Conservation (phyloP, 2,888 invertebrate species). For the Punctoribates punctum region DNA sequence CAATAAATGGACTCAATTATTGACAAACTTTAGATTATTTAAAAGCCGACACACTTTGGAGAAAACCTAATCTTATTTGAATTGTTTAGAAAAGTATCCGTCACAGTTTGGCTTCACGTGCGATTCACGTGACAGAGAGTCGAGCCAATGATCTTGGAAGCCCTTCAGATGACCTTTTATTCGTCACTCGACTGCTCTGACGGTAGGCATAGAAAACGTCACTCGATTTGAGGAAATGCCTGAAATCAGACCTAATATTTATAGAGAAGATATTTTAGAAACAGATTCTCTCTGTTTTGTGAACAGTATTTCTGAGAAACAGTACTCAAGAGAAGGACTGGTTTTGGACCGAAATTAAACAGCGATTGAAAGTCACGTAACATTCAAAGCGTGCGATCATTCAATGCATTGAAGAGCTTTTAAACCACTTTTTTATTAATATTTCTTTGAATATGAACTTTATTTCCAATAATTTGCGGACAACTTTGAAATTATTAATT, state of each 20-base stretch:
- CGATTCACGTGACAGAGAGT: not conserved
- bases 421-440: too few relatives aligned
- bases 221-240: not conserved
- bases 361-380: not conserved
- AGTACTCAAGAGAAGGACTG: not conserved
- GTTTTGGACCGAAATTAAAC: not conserved
- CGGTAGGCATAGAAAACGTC: not conserved
- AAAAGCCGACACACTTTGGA: too few relatives aligned
- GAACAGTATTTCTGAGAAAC: not conserved
- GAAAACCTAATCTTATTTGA: too few relatives aligned
- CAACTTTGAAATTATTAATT: too few relatives aligned
- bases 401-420: too few relatives aligned
- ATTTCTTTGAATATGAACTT: too few relatives aligned
- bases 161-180: not conserved
- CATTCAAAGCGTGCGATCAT: not conserved
- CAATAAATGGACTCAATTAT: too few relatives aligned
- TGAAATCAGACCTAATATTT: too few relatives aligned
- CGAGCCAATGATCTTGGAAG: not conserved
- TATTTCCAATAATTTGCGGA: too few relatives aligned
- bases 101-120: too few relatives aligned
- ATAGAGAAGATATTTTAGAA: not conserved
- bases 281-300: not conserved
- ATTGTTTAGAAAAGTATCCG: too few relatives aligned
- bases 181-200: not conserved
- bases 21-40: too few relatives aligned